These are phyloP conservation scores for Selenia dentaria DNA, from an alignment of 2,888 invertebrate genomes.

Conservation along the genomic window DNA sequence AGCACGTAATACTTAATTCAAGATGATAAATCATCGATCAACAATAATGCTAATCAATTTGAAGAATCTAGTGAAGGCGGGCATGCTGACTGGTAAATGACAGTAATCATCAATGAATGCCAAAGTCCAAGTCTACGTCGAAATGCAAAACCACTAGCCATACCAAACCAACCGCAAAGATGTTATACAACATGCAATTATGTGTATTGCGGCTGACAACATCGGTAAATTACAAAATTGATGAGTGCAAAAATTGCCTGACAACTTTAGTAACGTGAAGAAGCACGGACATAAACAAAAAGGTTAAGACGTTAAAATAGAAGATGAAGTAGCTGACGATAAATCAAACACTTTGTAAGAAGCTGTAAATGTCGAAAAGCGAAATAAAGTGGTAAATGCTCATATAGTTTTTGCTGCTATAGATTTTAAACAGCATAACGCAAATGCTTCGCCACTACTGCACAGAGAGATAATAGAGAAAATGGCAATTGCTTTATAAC, in stretches of 20 bases:
- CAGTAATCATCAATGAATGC: conserved; percentile 52
- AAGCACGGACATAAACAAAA: conserved; percentile 20
- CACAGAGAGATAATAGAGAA: conserved; percentile 10
- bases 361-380: conserved; percentile 48
- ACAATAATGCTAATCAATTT: conserved; percentile 55
- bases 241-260: conserved; percentile 40
- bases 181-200: conserved; percentile 66
- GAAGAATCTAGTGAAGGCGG: conserved; percentile 51
- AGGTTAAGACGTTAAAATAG: conserved; percentile 26
- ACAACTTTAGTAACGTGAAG: conserved; percentile 23
- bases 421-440: not conserved
- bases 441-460: not conserved
- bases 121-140: conserved; percentile 39
- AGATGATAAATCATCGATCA: conserved; percentile 54
- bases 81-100: conserved; percentile 45
- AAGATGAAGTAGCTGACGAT: conserved; percentile 6
- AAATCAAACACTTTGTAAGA: conserved; percentile 31
- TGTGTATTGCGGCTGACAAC: conserved; percentile 50
- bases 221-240: conserved; percentile 52
- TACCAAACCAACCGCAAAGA: conserved; percentile 50
- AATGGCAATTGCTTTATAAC: conserved; percentile 41
- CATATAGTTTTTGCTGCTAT: not conserved
- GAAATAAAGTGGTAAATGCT: not conserved
- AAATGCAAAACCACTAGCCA: conserved; percentile 56
- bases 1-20: conserved; percentile 29